A percentile compares a stretch with the other conserved stretches of the same genome.
phyloP scores from a whole-genome alignment of 2,113 vertebrate genomes.

The Takifugu bimaculatus region DNA sequence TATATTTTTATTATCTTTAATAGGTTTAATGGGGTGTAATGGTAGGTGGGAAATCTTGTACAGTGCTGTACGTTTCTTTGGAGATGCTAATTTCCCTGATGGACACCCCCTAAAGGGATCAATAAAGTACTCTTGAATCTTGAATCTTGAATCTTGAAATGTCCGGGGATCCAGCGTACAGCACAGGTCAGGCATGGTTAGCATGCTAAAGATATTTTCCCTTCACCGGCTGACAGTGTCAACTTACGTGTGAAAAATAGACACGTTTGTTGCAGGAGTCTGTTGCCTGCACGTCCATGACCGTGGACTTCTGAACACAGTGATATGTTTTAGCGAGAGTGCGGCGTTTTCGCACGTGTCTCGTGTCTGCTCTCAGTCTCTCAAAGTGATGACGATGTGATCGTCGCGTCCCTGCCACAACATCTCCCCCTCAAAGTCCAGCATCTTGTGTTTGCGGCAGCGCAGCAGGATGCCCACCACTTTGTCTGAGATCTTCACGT shows the following conservation, averaged over 20 bases:
- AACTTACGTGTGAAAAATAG: slow-evolving; percentile 28
- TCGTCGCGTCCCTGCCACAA: slow-evolving; percentile 81
- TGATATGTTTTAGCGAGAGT: too few relatives aligned
- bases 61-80: too few relatives aligned
- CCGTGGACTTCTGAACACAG: too few relatives aligned
- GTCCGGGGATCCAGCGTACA: background rate
- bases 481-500: slow-evolving; percentile 81
- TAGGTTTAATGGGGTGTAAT: too few relatives aligned
- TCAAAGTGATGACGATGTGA: slow-evolving; percentile 68
- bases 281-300: background rate
- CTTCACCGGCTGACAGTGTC: slow-evolving; percentile 23
- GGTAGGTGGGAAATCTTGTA: too few relatives aligned
- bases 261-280: slow-evolving; percentile 12
- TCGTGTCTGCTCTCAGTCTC: slow-evolving; percentile 40
- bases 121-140: too few relatives aligned
- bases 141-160: background rate
- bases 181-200: slow-evolving; percentile 36
- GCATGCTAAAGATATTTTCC: slow-evolving; percentile 46
- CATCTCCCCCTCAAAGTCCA: slow-evolving; percentile 82
- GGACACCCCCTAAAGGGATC: too few relatives aligned
- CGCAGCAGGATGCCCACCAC: slow-evolving; percentile 81
- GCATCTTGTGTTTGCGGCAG: slow-evolving; percentile 79
- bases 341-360: background rate
- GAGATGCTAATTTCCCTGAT: too few relatives aligned
- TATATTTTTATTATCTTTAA: too few relatives aligned